Evolutionary conservation across 2,888 invertebrate species (phyloP).

Genomic region (Ceratothoa steindachneri): DNA sequence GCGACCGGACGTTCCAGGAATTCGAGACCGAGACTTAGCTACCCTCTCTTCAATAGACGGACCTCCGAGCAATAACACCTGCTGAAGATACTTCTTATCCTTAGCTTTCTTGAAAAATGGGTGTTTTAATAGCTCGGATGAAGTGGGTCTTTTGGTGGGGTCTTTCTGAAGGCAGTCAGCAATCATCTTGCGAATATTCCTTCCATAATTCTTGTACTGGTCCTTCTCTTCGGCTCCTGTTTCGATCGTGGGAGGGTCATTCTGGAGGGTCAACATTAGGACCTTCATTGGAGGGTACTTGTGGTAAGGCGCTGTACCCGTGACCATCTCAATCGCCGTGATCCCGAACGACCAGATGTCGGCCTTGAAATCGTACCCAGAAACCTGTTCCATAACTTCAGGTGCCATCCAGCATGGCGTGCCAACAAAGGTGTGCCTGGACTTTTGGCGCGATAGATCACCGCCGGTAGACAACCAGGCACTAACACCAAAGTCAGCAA

Average conservation of each 20-base stretch:
- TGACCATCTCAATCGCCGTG: conserved; percentile 92
- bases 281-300: conserved; percentile 99
- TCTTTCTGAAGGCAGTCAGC: conserved; percentile 94
- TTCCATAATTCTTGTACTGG: conserved; percentile 95
- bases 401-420: conserved; percentile 99
- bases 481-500: conserved; percentile 97
- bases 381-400: conserved; percentile 98
- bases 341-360: conserved; percentile 92
- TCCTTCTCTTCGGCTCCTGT: conserved; percentile 93
- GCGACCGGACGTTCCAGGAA: conserved; percentile 78
- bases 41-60: conserved; percentile 86
- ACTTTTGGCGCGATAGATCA: conserved; percentile 87
- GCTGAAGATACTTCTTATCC: conserved; percentile 80
- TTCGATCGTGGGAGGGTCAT: conserved; percentile 94
- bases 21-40: conserved; percentile 69
- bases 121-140: conserved; percentile 90
- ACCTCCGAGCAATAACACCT: conserved; percentile 77
- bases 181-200: conserved; percentile 95
- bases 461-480: conserved; percentile 94
- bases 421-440: conserved; percentile 95
- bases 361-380: conserved; percentile 97
- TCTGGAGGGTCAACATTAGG: conserved; percentile 93
- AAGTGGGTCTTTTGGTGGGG: conserved; percentile 87
- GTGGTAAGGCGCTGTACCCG: conserved; percentile 88
- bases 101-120: conserved; percentile 98